Evolutionary conservation across 2,888 invertebrate species (phyloP).

Genomic region (Euspilapteryx auroguttella): DNA sequence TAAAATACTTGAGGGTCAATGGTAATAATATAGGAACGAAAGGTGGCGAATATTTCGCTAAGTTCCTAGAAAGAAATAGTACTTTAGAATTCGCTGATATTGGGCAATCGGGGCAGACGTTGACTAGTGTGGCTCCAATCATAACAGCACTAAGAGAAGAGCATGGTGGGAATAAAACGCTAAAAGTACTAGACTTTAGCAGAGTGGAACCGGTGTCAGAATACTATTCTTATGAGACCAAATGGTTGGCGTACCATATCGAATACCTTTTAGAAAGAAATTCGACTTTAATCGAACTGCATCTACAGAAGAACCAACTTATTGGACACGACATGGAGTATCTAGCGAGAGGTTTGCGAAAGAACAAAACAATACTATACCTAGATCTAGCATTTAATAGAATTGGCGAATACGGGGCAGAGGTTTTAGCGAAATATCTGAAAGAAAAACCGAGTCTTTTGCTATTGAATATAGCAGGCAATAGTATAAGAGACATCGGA

Average conservation of each 20-base stretch:
- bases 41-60: constrained; percentile 53
- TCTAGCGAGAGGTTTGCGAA: constrained; percentile 45
- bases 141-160: constrained; percentile 42
- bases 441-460: constrained; percentile 42
- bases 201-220: constrained; percentile 31
- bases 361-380: constrained; percentile 52
- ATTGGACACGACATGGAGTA: constrained; percentile 63
- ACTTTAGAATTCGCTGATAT: constrained; percentile 53
- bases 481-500: constrained; percentile 57
- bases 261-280: constrained; percentile 38
- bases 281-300: constrained; percentile 47
- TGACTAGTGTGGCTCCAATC: constrained; percentile 56
- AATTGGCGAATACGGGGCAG: constrained; percentile 62
- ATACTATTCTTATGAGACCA: constrained; percentile 37
- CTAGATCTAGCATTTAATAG: constrained; percentile 63
- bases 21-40: constrained; percentile 61
- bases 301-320: constrained; percentile 63
- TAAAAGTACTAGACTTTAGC: constrained; percentile 39
- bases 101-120: constrained; percentile 59
- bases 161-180: constrained; percentile 23
- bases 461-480: constrained; percentile 57
- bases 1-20: constrained; percentile 55
- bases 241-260: constrained; percentile 53
- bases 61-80: constrained; percentile 40
- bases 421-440: constrained; percentile 55